These are phyloP conservation scores for Rhodinocichla rosea DNA, from an alignment of 2,113 vertebrate species.

Conservation along the genomic window DNA sequence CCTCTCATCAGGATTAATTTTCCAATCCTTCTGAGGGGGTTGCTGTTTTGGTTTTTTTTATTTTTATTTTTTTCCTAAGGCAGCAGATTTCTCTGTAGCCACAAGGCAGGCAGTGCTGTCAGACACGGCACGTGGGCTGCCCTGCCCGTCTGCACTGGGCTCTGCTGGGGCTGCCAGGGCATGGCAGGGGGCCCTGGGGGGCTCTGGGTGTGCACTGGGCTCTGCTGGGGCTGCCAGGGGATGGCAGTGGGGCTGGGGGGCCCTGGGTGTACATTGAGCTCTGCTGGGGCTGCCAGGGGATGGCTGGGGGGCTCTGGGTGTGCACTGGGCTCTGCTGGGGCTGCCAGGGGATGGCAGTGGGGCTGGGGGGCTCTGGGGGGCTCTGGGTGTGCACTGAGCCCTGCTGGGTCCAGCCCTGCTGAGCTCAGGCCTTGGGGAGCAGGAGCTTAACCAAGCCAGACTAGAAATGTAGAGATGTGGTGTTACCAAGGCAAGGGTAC, in stretches of 20 bases:
- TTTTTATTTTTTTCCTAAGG: neutral
- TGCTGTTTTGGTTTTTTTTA: neutral
- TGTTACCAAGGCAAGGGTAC: accelerated
- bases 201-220: too few relatives aligned
- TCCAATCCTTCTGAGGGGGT: neutral
- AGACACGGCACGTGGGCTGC: neutral
- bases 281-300: neutral
- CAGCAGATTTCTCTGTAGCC: neutral
- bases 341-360: neutral
- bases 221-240: too few relatives aligned
- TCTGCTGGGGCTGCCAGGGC: too few relatives aligned
- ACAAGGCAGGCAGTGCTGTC: neutral
- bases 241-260: conserved; percentile 10
- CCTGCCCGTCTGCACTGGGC: neutral
- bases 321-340: neutral
- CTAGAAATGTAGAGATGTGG: accelerated
- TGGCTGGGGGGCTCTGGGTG: neutral
- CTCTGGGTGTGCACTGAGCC: neutral
- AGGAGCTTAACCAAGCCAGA: neutral
- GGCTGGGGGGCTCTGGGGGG: neutral
- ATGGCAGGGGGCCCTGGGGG: conserved; percentile 12
- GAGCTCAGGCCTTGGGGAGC: neutral
- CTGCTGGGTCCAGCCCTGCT: neutral
- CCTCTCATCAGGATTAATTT: neutral
- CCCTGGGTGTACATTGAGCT: too few relatives aligned